Conservation (phyloP, 2,888 invertebrate species). For the Chouioia cunea region DNA sequence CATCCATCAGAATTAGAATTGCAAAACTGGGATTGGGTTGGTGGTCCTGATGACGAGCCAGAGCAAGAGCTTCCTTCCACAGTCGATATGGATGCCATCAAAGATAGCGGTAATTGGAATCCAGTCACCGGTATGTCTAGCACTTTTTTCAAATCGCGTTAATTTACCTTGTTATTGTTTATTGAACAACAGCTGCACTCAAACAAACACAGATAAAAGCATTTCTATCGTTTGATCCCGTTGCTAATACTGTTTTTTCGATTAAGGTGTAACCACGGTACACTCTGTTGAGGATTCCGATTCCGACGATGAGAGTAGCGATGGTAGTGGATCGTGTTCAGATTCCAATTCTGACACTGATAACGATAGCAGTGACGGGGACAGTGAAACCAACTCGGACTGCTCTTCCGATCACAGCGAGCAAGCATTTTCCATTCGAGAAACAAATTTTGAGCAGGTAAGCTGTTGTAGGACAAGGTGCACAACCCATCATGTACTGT, state of each 20-base stretch:
- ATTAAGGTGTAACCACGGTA: slow-evolving; percentile 40
- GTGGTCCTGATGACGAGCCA: slow-evolving; percentile 73
- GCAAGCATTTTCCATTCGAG: slow-evolving; percentile 69
- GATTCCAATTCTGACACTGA: slow-evolving; percentile 66
- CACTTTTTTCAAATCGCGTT: not conserved
- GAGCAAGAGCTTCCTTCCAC: slow-evolving; percentile 75
- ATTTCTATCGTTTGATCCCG: too few relatives aligned
- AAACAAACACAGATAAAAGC: too few relatives aligned
- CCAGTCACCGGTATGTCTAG: slow-evolving; percentile 63
- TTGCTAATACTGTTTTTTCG: too few relatives aligned
- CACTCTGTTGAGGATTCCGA: slow-evolving; percentile 64
- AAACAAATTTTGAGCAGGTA: slow-evolving; percentile 70
- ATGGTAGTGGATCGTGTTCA: slow-evolving; percentile 67
- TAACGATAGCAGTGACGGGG: slow-evolving; percentile 65
- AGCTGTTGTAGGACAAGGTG: slow-evolving; percentile 7
- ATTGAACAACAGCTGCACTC: too few relatives aligned
- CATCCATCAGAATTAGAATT: slow-evolving; percentile 71
- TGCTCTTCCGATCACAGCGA: slow-evolving; percentile 69
- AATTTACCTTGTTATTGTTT: too few relatives aligned
- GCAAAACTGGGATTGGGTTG: slow-evolving; percentile 67
- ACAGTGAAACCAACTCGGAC: slow-evolving; percentile 68
- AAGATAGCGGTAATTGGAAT: slow-evolving; percentile 69
- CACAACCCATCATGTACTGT: too few relatives aligned
- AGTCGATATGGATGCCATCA: slow-evolving; percentile 77
- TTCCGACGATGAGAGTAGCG: slow-evolving; percentile 68